A percentile compares a stretch with the other conserved stretches of the same genome.
These are phyloP conservation scores for Gibbula magus DNA, from an alignment of 2,888 invertebrate species.

Conservation along the genomic window DNA sequence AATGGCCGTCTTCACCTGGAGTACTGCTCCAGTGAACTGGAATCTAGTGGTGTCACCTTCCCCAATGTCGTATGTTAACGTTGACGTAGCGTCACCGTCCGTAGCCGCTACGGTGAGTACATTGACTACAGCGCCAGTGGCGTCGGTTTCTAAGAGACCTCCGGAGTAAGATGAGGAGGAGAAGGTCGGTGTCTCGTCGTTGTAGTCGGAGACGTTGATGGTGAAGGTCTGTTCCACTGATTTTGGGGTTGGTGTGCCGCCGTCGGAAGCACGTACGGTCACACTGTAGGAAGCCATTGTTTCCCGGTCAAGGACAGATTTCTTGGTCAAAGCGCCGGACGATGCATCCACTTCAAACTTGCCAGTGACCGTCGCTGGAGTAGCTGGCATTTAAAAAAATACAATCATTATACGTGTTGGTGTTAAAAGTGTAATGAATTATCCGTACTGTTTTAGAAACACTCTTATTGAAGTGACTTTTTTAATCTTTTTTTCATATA, in stretches of 20 bases:
- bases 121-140: neutral
- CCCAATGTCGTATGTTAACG: conserved; percentile 30
- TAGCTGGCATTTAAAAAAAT: neutral
- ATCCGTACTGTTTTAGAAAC: too few relatives aligned
- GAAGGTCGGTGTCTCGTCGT: conserved; percentile 44
- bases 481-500: too few relatives aligned
- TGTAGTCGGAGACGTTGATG: conserved; percentile 38
- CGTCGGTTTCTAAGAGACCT: conserved; percentile 27
- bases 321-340: neutral
- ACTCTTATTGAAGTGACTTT: too few relatives aligned
- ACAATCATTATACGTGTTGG: neutral
- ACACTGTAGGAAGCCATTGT: conserved; percentile 46
- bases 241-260: conserved; percentile 23
- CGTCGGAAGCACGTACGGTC: conserved; percentile 40
- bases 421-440: too few relatives aligned
- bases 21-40: conserved; percentile 14
- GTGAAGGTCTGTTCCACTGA: conserved; percentile 24
- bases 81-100: conserved; percentile 31
- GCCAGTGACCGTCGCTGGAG: conserved; percentile 11
- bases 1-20: conserved; percentile 27
- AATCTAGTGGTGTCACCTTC: conserved; percentile 23
- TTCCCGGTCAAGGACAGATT: conserved; percentile 45
- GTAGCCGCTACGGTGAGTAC: conserved; percentile 28
- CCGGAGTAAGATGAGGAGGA: conserved; percentile 13
- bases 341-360: neutral